A percentile compares a stretch with the other conserved stretches of the same genome.
Conservation (phyloP, 53 echinoderm and acorn worm genomes). For the Stichopus horrens region DNA sequence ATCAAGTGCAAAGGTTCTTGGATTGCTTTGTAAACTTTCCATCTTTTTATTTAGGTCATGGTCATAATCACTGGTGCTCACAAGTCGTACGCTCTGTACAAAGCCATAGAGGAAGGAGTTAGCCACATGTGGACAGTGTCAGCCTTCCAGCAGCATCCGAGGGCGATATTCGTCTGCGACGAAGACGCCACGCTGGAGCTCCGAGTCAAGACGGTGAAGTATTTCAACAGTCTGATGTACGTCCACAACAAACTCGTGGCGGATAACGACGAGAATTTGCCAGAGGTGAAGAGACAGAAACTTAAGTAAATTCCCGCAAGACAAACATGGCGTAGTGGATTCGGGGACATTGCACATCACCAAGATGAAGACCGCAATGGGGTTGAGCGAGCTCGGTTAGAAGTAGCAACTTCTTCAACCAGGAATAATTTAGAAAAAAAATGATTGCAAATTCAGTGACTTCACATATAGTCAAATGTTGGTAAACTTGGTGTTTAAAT, state of each 20-base stretch:
- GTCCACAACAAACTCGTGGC: slow-evolving; percentile 87
- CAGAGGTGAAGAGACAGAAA: slow-evolving; percentile 74
- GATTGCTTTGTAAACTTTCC: not conserved
- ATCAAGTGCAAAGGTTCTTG: not conserved
- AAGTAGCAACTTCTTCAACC: no score
- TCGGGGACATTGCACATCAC: not conserved
- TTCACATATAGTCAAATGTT: no score
- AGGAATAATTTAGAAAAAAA: no score
- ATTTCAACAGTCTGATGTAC: slow-evolving; percentile 93
- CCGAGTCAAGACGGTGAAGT: slow-evolving; percentile 90
- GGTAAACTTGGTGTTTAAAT: no score
- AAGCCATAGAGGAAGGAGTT: slow-evolving; percentile 94
- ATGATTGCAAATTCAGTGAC: no score
- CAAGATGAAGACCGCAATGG: no score
- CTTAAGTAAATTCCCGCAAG: slow-evolving; percentile 43
- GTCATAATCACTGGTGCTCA: slow-evolving; percentile 95
- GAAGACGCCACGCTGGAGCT: slow-evolving; percentile 95
- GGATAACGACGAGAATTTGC: slow-evolving; percentile 48
- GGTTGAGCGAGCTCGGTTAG: no score
- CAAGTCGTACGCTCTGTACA: slow-evolving; percentile 93
- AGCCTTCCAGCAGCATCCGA: slow-evolving; percentile 91
- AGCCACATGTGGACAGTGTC: slow-evolving; percentile 99
- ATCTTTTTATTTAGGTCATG: slow-evolving; percentile 69
- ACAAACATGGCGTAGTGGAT: not conserved
- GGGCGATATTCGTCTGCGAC: slow-evolving; percentile 82